phyloP scores from a whole-genome alignment of 2,888 invertebrate genomes.

The Agrochola litura region DNA sequence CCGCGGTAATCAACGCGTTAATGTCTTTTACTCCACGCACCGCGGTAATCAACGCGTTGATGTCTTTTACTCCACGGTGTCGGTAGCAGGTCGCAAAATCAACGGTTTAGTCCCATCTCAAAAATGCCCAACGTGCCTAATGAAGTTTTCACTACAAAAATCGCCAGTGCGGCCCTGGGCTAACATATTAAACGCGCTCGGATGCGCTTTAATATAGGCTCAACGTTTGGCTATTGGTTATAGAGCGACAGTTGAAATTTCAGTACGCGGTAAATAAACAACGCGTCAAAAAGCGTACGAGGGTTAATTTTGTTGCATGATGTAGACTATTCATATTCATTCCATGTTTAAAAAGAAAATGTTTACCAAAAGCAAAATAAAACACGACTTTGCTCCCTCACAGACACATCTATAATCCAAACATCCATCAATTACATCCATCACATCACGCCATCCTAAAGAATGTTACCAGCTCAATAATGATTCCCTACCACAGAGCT shows the following conservation, averaged over 20 bases:
- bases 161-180: no score
- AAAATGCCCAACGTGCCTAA: no score
- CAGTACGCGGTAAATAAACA: neutral
- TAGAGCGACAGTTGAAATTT: neutral
- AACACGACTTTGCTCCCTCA: neutral
- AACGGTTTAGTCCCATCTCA: no score
- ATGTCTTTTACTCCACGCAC: no score
- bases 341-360: neutral
- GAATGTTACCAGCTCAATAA: slow-evolving; percentile 43
- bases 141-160: no score
- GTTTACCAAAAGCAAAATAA: neutral
- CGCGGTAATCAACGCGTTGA: no score
- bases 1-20: no score
- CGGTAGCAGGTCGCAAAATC: no score
- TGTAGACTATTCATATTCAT: neutral
- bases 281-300: neutral
- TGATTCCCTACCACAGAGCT: slow-evolving; percentile 13
- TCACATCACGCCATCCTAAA: slow-evolving; percentile 7
- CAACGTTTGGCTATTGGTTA: neutral
- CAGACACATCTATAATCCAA: slow-evolving; percentile 8
- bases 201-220: no score
- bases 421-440: slow-evolving; percentile 35
- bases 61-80: no score
- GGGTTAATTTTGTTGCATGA: neutral
- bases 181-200: no score